phyloP scores from a whole-genome alignment of 1,140 invertebrate species.

The Drosophila seguyi region DNA sequence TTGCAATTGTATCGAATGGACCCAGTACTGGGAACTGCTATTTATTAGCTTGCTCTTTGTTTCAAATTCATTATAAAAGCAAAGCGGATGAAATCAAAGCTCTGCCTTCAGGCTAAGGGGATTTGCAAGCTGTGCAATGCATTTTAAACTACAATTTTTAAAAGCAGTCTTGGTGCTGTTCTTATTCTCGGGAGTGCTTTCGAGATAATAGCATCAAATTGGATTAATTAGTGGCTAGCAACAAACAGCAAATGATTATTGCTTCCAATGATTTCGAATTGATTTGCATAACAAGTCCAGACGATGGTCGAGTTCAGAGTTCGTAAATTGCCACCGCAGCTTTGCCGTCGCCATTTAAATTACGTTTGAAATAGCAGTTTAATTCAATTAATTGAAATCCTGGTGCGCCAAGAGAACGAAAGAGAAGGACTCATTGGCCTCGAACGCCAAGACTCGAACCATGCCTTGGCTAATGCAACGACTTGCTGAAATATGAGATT shows the following conservation, averaged over 20 bases:
- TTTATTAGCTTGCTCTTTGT: not conserved
- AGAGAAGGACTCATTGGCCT: constrained; percentile 4
- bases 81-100: not conserved
- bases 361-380: constrained; percentile 6
- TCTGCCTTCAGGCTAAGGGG: not conserved
- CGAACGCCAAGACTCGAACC: not conserved
- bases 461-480: constrained; percentile 3
- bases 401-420: not conserved
- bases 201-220: not conserved
- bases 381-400: constrained; percentile 47
- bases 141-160: too few relatives aligned
- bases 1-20: not conserved
- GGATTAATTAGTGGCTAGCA: not conserved
- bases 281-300: constrained; percentile 5
- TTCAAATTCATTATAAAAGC: too few relatives aligned
- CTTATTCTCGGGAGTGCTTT: not conserved
- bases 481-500: constrained; percentile 13
- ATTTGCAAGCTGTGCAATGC: not conserved
- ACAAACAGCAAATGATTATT: not conserved
- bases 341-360: constrained; percentile 4
- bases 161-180: too few relatives aligned
- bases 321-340: too few relatives aligned
- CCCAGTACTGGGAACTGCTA: not conserved
- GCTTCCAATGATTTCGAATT: constrained; percentile 2
- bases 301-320: not conserved